These are phyloP conservation scores for Bryconaethiops microstoma DNA, from an alignment of 2,797 vertebrate species.

Conservation along the genomic window DNA sequence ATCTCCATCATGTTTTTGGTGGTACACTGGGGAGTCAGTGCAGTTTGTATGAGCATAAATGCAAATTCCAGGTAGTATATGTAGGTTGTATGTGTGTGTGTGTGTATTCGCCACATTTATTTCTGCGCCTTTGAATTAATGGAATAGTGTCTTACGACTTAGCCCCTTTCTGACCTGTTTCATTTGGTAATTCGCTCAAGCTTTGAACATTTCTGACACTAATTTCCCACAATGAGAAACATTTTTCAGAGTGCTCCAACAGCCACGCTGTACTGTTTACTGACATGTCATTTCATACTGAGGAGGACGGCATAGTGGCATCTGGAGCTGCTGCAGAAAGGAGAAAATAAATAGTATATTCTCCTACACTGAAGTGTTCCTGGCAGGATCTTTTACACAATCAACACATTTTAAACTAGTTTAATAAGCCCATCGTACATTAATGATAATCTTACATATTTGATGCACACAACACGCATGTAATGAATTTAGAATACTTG, in stretches of 20 bases:
- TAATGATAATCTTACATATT: not conserved
- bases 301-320: not conserved
- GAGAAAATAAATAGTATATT: not conserved
- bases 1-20: conserved; percentile 18
- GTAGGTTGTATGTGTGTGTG: not conserved
- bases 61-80: not conserved
- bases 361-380: not conserved
- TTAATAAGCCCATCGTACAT: too few relatives aligned
- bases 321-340: not conserved
- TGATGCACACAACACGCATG: not conserved
- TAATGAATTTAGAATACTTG: not conserved
- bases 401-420: not conserved
- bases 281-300: not conserved
- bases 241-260: not conserved
- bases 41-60: conserved; percentile 4
- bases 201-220: conserved; percentile 16
- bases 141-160: conserved; percentile 22
- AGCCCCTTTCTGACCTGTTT: conserved; percentile 18
- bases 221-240: not conserved
- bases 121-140: conserved; percentile 23
- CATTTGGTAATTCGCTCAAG: conserved; percentile 13
- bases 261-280: not conserved
- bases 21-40: not conserved
- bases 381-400: not conserved
- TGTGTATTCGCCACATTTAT: not conserved